Evolutionary conservation across 2,113 vertebrate species (phyloP).

Genomic region (Lepidothrix coronata): DNA sequence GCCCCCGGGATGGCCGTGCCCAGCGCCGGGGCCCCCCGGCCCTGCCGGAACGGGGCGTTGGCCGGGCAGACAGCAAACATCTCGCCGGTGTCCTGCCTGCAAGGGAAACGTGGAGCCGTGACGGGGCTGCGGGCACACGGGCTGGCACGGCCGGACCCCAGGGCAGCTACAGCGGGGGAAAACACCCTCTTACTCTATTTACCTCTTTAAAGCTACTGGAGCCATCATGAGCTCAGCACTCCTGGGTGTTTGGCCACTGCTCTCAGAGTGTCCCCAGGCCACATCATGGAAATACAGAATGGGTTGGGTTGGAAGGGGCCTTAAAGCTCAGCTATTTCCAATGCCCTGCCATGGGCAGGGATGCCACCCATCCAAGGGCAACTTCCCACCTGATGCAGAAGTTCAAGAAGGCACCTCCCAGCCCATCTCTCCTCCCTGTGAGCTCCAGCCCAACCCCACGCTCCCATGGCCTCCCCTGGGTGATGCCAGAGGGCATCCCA

Average conservation of each 20-base stretch:
- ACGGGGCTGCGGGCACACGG: accelerated
- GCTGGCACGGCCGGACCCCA: not conserved
- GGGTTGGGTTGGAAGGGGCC: not conserved
- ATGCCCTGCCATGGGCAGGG: not conserved
- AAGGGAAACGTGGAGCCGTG: not conserved
- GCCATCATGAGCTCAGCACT: accelerated
- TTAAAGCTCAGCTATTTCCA: not conserved
- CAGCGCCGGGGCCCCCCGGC: not conserved
- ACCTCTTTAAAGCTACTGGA: not conserved
- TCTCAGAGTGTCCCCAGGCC: not conserved
- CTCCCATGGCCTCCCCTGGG: accelerated
- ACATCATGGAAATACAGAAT: not conserved
- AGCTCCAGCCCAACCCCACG: not conserved
- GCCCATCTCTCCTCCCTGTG: not conserved
- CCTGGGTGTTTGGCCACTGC: not conserved
- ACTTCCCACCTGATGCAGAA: not conserved
- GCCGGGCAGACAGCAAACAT: conserved; percentile 73
- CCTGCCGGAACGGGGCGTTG: not conserved
- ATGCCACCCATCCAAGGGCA: not conserved
- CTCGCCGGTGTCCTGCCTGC: not conserved
- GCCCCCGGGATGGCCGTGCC: not conserved
- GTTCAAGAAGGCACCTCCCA: not conserved
- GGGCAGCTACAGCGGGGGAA: accelerated
- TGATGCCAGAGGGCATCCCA: accelerated
- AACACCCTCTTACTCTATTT: accelerated